Percentiles rank a stretch among this genome's conserved stretches.
phyloP scores from a whole-genome alignment of 1,140 invertebrate species.

The Littorina saxatilis region DNA sequence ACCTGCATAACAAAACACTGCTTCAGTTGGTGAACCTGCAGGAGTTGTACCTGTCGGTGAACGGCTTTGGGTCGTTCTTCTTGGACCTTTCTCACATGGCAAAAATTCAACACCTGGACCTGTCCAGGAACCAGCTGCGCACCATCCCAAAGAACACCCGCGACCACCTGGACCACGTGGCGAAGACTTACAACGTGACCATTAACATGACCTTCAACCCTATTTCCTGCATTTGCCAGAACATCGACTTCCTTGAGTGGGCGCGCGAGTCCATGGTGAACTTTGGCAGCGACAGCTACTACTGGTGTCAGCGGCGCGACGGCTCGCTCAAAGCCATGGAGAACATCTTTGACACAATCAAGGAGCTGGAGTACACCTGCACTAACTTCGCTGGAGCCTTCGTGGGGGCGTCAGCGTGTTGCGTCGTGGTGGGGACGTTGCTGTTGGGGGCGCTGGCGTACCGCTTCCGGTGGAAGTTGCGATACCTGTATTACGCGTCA shows the following conservation, averaged over 20 bases:
- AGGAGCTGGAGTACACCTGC: conserved; percentile 42
- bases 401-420: not conserved
- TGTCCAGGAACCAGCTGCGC: conserved; percentile 39
- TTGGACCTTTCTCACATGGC: conserved; percentile 35
- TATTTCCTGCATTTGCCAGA: conserved; percentile 49
- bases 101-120: conserved; percentile 31
- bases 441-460: conserved; percentile 41
- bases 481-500: conserved; percentile 58
- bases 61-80: conserved; percentile 31
- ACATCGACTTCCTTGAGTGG: conserved; percentile 50
- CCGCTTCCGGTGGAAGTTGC: conserved; percentile 56
- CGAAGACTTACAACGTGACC: conserved; percentile 3
- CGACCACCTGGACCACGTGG: conserved; percentile 18
- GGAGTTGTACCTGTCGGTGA: conserved; percentile 39
- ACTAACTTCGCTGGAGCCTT: conserved; percentile 30
- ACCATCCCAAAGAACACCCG: not conserved
- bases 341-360: conserved; percentile 27
- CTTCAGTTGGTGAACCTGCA: conserved; percentile 6
- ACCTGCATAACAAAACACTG: too few relatives aligned
- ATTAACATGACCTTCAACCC: conserved; percentile 44
- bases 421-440: conserved; percentile 30
- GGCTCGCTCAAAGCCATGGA: not conserved
- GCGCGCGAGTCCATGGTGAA: conserved; percentile 16
- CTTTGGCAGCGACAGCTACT: conserved; percentile 22
- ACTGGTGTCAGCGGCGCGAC: conserved; percentile 39